Evolutionary conservation across 2,113 vertebrate species (phyloP).

Genomic region (Bagarius yarrelli): DNA sequence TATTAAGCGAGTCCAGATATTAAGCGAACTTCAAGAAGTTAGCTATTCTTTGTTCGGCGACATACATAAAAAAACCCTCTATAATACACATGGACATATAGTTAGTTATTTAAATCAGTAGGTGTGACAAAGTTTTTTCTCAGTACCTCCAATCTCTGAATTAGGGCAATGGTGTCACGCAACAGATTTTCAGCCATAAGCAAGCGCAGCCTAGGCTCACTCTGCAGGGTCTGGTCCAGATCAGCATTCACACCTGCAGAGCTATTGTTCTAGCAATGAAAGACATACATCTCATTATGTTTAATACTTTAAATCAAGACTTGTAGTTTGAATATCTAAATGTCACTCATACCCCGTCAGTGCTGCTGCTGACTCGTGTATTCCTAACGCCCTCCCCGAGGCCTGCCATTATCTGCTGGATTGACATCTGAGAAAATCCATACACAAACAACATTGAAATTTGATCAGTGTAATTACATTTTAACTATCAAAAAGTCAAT

Average conservation of each 20-base stretch:
- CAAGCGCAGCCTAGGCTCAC: constrained; percentile 83
- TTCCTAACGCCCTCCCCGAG: constrained; percentile 74
- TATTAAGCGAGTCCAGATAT: not conserved
- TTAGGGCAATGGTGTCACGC: constrained; percentile 78
- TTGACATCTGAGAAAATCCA: constrained; percentile 64
- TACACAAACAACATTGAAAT: not conserved
- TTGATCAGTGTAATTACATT: not conserved
- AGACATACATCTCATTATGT: not conserved
- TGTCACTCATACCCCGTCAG: constrained; percentile 68
- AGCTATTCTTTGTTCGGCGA: not conserved
- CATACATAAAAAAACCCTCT: not conserved
- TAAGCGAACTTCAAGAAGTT: not conserved
- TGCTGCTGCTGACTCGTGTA: constrained; percentile 72
- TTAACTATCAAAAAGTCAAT: not conserved
- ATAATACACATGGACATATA: not conserved
- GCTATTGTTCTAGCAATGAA: constrained; percentile 71
- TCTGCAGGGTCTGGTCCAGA: constrained; percentile 82
- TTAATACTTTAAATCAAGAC: not conserved
- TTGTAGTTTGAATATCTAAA: not conserved
- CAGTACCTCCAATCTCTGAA: constrained; percentile 81
- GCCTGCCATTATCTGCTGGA: constrained; percentile 78
- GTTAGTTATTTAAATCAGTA: no score
- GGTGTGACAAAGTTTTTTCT: not conserved
- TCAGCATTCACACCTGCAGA: constrained; percentile 87
- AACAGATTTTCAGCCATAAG: constrained; percentile 87